A percentile compares a stretch with the other conserved stretches of the same genome.
These are phyloP conservation scores for Entomyzon cyanotis DNA, from an alignment of 2,113 vertebrate species.

Conservation along the genomic window DNA sequence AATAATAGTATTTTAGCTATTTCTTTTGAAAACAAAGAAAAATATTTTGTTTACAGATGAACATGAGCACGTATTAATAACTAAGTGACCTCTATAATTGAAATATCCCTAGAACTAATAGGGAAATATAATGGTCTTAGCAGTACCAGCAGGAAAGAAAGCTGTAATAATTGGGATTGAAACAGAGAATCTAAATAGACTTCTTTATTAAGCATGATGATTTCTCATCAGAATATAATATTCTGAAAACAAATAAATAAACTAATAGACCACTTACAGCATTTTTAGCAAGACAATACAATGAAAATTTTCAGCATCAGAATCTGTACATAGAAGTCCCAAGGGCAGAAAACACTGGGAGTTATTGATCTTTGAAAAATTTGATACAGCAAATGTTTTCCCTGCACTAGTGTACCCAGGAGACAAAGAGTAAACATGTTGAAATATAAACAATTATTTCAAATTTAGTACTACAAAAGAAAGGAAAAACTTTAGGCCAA, in stretches of 20 bases:
- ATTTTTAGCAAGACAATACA: neutral
- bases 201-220: neutral
- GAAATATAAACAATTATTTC: slow-evolving; percentile 3
- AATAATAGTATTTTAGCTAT: neutral
- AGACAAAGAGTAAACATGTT: slow-evolving; percentile 4
- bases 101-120: neutral
- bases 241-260: neutral
- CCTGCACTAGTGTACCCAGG: neutral
- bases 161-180: neutral
- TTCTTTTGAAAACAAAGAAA: neutral
- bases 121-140: neutral
- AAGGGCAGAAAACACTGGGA: neutral
- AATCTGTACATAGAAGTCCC: neutral
- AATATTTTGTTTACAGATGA: neutral
- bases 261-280: neutral
- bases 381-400: slow-evolving; percentile 30
- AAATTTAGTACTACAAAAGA: neutral
- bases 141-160: neutral
- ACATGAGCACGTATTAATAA: neutral
- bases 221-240: neutral
- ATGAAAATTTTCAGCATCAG: neutral
- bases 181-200: neutral
- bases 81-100: neutral
- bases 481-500: neutral
- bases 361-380: slow-evolving; percentile 38